A percentile compares a stretch with the other conserved stretches of the same genome.
phyloP scores from a whole-genome alignment of 2,888 invertebrate species.

The Lithophane semibrunnea region DNA sequence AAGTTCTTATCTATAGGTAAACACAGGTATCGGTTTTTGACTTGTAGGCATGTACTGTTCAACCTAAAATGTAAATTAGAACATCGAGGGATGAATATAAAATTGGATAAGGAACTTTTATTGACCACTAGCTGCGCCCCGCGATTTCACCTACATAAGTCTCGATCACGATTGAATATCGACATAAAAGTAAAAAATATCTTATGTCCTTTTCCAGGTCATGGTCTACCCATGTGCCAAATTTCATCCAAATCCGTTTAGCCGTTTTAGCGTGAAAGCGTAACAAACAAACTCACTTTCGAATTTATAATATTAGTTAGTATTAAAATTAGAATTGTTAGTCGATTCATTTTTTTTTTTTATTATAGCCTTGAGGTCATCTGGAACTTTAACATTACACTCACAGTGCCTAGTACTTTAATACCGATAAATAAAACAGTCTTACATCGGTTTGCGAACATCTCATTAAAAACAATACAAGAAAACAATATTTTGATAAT shows the following conservation, averaged over 20 bases:
- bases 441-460: neutral
- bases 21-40: conserved; percentile 28
- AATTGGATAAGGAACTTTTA: conserved; percentile 24
- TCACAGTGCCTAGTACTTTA: too few relatives aligned
- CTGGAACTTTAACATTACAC: neutral
- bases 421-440: neutral
- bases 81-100: conserved; percentile 25
- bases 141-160: too few relatives aligned
- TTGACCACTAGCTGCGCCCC: neutral
- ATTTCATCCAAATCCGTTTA: neutral
- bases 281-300: too few relatives aligned
- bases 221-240: too few relatives aligned
- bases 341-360: neutral
- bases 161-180: too few relatives aligned
- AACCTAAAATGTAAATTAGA: conserved; percentile 20
- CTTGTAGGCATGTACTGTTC: neutral
- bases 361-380: too few relatives aligned
- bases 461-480: neutral
- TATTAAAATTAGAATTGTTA: too few relatives aligned
- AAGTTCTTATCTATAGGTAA: conserved; percentile 14
- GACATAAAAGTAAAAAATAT: too few relatives aligned
- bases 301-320: too few relatives aligned
- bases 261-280: too few relatives aligned
- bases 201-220: too few relatives aligned
- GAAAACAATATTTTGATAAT: conserved; percentile 7